phyloP scores from a whole-genome alignment of 2,113 vertebrate species.

The Mastomys natalensis region DNA sequence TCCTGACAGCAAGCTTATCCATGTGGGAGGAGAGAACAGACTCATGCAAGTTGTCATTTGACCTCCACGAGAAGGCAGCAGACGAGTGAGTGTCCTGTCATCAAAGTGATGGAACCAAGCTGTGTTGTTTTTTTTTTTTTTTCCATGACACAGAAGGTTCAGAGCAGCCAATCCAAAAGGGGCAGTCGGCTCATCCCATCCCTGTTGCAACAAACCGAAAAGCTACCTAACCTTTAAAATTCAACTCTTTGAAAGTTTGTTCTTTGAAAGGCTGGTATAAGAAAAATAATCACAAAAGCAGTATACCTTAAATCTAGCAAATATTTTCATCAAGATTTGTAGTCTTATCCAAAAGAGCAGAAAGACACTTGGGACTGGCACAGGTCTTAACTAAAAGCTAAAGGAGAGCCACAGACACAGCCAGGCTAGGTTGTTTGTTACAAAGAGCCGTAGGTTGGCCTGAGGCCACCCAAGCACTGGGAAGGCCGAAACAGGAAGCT shows the following conservation, averaged over 20 bases:
- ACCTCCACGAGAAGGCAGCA: neutral
- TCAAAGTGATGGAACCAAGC: too few relatives aligned
- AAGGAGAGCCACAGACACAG: neutral
- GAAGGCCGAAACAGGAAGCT: neutral
- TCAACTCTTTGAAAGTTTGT: neutral
- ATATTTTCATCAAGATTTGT: neutral
- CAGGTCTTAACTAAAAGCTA: neutral
- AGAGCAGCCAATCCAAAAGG: neutral
- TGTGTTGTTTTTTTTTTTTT: too few relatives aligned
- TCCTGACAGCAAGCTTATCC: neutral
- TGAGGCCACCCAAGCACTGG: too few relatives aligned
- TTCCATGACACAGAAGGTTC: neutral
- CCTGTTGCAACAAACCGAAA: neutral
- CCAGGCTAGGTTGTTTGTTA: neutral
- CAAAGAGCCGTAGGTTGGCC: neutral
- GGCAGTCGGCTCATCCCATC: neutral
- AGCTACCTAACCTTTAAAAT: neutral
- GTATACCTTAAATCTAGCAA: neutral
- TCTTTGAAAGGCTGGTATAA: neutral
- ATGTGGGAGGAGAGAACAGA: neutral
- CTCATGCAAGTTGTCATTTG: neutral
- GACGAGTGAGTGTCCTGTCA: neutral
- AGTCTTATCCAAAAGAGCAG: neutral
- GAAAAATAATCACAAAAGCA: neutral
- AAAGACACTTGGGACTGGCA: neutral